Conservation (phyloP, 2,888 invertebrate species). For the Sthenelais limicola region DNA sequence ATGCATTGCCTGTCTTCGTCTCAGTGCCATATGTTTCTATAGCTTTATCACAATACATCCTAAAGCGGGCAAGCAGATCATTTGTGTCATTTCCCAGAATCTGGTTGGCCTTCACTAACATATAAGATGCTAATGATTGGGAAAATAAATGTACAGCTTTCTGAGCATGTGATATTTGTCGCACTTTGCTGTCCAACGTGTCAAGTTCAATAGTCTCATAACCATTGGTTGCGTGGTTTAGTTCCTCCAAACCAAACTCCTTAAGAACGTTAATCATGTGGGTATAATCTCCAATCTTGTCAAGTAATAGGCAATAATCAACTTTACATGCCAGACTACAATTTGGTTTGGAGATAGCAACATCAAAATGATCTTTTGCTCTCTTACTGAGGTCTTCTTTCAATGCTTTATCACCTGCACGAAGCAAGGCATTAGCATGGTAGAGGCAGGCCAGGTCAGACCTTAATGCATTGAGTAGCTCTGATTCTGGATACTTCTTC, state of each 20-base stretch:
- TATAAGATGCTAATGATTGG: background rate
- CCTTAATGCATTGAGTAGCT: background rate
- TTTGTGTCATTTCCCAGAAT: background rate
- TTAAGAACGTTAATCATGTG: too few relatives aligned
- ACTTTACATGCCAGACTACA: background rate
- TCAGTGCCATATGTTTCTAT: too few relatives aligned
- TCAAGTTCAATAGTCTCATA: background rate
- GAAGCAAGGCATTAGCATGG: slow-evolving; percentile 18
- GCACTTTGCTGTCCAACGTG: background rate
- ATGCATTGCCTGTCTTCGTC: slow-evolving; percentile 14
- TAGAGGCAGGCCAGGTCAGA: background rate
- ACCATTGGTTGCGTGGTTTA: too few relatives aligned
- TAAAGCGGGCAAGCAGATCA: background rate
- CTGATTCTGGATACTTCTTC: slow-evolving; percentile 7
- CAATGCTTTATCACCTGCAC: too few relatives aligned
- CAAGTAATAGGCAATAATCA: slow-evolving; percentile 2
- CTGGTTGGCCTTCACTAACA: slow-evolving; percentile 1
- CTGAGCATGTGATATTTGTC: slow-evolving; percentile 3
- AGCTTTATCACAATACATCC: background rate
- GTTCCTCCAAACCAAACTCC: too few relatives aligned
- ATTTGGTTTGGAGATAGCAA: background rate
- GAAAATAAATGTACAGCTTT: background rate
- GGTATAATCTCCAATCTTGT: too few relatives aligned
- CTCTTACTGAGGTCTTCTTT: background rate
- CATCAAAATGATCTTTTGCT: background rate